Base-by-base conservation (phyloP, 1,140 invertebrate species). In the Coptotermes formosanus region DNA sequence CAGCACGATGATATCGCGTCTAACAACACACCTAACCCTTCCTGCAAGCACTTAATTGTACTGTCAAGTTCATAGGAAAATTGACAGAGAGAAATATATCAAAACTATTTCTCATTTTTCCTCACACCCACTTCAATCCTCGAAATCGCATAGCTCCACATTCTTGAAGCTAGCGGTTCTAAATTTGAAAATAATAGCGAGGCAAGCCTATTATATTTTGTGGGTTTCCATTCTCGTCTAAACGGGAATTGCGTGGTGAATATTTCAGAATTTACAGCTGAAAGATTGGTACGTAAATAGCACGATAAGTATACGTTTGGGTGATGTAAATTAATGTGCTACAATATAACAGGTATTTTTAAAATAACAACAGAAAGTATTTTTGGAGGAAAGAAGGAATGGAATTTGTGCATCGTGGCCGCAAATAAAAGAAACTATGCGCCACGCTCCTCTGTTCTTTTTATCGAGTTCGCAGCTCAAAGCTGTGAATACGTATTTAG, bases 31-130 rank as follows among this genome's bases (percentile, higher is more conserved):
- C 11, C 64, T 75, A 30, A 30, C 64, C 64, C n/a, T 75, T 16
- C n/a, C n/a, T 30, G 64, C 64, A 8, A 75, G 64, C 64, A 75
- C 6, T 30, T 75, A 75, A 75, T 75, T 75, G 64, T 75, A 75
- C 64, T 75, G 64, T 75, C 64, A 75, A 75, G 64, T 75, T 75
- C 64, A 75, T 30, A 75, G 64, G 25, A 75, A 75, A 75, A 75
- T 75, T 75, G 64, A 75, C 64, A 75, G n/a, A 30, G n/a, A n/a
- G 64, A 75, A 75, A 75, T 75, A 75, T 75, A 75, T 75, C 64
- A 75, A 75, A 75, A 30, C 6, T 30, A 23, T 59, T 59, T 59
- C 55, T 59, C 55, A 59, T 23, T 21, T 23, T n/a, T 19, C 59
- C 25, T 8, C 16, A 64, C 59, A 21, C 16, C 12, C 59, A 64